Evolutionary conservation across 2,888 invertebrate species (phyloP).

Genomic region (Chydorus sphaericus): DNA sequence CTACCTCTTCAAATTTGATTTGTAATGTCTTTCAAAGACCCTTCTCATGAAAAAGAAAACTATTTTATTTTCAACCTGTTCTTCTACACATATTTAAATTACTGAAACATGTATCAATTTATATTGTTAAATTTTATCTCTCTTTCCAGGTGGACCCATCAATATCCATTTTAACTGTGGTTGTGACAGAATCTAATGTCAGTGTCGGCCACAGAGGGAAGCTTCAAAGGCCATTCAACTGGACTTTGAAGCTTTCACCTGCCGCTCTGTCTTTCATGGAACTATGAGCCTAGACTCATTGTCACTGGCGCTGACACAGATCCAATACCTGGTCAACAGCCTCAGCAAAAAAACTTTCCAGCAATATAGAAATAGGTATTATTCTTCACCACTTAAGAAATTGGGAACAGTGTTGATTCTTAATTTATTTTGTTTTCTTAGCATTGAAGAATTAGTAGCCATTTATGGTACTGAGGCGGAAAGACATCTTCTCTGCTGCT

Average conservation of each 20-base stretch:
- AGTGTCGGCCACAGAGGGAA: slow-evolving; percentile 36
- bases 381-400: not conserved
- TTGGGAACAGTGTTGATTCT: too few species aligned
- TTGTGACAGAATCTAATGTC: not conserved
- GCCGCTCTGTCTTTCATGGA: slow-evolving; percentile 58
- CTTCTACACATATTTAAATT: too few species aligned
- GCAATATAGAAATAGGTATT: slow-evolving; percentile 1
- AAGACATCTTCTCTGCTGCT: slow-evolving; percentile 87
- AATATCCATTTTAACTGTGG: too few species aligned
- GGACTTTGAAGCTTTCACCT: slow-evolving; percentile 82
- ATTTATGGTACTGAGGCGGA: slow-evolving; percentile 92
- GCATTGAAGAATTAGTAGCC: slow-evolving; percentile 55
- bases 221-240: slow-evolving; percentile 53
- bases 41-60: too few species aligned
- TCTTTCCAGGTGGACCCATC: too few species aligned
- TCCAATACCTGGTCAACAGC: slow-evolving; percentile 90
- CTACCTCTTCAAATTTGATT: too few species aligned
- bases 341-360: slow-evolving; percentile 84
- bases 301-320: slow-evolving; percentile 97
- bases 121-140: too few species aligned
- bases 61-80: too few species aligned
- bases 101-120: too few species aligned
- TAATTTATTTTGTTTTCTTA: slow-evolving; percentile 25
- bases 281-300: slow-evolving; percentile 99
- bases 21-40: too few species aligned